Evolutionary conservation across 2,797 vertebrate genomes (phyloP).

Genomic region (Amblyraja radiata): DNA sequence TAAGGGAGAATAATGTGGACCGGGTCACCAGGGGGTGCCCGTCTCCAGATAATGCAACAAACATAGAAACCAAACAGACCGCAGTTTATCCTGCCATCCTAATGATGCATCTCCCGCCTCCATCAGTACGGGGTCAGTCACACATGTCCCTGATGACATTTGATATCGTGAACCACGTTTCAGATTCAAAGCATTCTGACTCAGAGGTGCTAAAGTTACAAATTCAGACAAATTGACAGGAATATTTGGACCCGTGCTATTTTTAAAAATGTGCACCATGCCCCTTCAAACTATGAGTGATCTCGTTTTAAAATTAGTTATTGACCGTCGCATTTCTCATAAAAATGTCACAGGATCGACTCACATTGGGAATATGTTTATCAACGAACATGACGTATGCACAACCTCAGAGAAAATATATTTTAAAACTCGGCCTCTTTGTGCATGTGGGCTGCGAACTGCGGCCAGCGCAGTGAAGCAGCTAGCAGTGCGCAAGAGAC

Average conservation of each 20-base stretch:
- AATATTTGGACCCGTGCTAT: not conserved
- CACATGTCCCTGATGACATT: not conserved
- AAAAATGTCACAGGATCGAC: not conserved
- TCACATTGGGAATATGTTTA: not conserved
- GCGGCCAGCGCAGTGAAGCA: no score
- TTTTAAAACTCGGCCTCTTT: not conserved
- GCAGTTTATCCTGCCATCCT: not conserved
- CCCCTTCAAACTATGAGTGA: not conserved
- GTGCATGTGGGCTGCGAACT: no score
- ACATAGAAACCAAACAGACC: not conserved
- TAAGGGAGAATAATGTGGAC: not conserved
- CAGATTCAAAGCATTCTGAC: not conserved
- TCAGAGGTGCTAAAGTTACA: not conserved
- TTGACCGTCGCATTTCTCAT: not conserved
- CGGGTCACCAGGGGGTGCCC: not conserved
- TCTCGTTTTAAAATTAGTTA: not conserved
- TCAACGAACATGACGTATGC: not conserved
- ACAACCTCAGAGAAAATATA: not conserved
- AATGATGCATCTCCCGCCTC: not conserved
- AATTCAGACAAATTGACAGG: not conserved
- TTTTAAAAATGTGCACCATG: not conserved
- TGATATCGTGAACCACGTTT: not conserved
- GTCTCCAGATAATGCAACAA: no score
- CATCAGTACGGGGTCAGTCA: not conserved
- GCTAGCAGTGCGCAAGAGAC: no score